Conservation (phyloP, 2,888 invertebrate genomes). For the Drosophila meridiana region DNA sequence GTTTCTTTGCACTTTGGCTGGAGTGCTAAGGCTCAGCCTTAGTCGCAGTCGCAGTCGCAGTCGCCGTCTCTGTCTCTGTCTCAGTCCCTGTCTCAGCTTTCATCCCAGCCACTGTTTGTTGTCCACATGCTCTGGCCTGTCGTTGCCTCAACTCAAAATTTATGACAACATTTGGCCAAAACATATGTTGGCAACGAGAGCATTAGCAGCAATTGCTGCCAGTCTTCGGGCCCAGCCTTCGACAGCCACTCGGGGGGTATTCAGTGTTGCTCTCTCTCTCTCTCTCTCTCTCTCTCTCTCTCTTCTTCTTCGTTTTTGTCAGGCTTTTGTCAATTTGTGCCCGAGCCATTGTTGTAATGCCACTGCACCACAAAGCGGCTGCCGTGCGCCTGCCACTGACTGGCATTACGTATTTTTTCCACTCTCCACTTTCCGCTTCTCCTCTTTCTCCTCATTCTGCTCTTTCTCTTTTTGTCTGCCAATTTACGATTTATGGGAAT, state of each 20-base stretch:
- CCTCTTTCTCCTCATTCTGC: not conserved
- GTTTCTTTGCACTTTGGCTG: conserved; percentile 69
- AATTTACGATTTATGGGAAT: conserved; percentile 26
- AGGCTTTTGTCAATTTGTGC: conserved; percentile 36
- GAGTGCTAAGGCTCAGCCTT: conserved; percentile 12
- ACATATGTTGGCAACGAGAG: conserved; percentile 77
- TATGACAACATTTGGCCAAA: conserved; percentile 81
- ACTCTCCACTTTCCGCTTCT: not conserved
- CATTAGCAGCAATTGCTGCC: conserved; percentile 71
- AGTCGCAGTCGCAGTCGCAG: not conserved
- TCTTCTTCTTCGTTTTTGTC: not conserved
- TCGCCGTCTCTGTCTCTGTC: not conserved
- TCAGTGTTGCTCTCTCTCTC: not conserved
- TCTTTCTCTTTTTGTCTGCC: not conserved
- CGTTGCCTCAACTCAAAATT: conserved; percentile 67
- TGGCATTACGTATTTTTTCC: conserved; percentile 10
- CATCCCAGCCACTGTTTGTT: not conserved
- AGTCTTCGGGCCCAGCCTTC: not conserved
- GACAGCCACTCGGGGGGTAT: not conserved
- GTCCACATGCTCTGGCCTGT: conserved; percentile 50
- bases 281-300: not conserved
- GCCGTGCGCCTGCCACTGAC: conserved; percentile 28
- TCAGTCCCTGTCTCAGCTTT: not conserved
- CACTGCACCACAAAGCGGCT: conserved; percentile 26
- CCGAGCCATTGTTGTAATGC: conserved; percentile 36